phyloP scores from a whole-genome alignment of 2,113 vertebrate genomes.

The Leucopsar rothschildi region DNA sequence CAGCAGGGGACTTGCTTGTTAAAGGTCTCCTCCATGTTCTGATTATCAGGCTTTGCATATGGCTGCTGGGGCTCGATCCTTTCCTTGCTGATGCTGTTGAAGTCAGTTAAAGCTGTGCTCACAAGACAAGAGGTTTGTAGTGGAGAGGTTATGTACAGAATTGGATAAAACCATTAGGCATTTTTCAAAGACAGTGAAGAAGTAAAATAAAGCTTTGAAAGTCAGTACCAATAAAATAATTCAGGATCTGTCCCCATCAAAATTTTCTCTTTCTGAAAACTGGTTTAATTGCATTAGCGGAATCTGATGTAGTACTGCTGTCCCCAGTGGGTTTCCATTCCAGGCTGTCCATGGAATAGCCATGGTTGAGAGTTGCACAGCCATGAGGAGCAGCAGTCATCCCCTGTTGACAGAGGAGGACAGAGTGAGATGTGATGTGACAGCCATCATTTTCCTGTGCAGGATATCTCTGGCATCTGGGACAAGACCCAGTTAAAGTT shows the following conservation, averaged over 20 bases:
- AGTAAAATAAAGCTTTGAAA: neutral
- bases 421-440: neutral
- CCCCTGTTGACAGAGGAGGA: neutral
- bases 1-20: neutral
- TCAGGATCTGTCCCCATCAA: neutral
- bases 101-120: neutral
- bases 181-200: neutral
- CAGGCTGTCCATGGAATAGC: neutral
- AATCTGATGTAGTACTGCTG: neutral
- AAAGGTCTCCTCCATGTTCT: neutral
- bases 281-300: neutral
- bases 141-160: neutral
- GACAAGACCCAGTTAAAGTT: neutral
- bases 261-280: neutral
- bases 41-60: neutral
- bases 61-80: neutral
- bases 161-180: neutral
- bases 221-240: neutral
- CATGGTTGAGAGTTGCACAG: neutral
- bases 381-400: neutral
- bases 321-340: neutral
- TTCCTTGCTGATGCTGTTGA: neutral
- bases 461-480: neutral
- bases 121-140: neutral
- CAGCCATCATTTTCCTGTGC: neutral